Percentiles rank a stretch among this genome's conserved stretches.
phyloP scores from a whole-genome alignment of 2,888 invertebrate species.

The Philonicus albiceps region DNA sequence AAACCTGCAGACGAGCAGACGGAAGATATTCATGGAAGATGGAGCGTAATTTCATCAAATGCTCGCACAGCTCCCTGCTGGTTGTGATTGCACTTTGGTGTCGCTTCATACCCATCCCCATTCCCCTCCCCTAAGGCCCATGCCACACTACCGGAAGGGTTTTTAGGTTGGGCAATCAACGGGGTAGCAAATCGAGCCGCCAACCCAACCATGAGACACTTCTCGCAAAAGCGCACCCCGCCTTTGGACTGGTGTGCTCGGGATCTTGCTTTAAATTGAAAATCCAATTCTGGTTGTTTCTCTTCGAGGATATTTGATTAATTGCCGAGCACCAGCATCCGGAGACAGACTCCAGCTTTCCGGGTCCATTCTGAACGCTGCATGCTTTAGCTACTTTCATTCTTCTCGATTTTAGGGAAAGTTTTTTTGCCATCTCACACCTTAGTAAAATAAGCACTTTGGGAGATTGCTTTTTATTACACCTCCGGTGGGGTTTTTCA shows the following conservation, averaged over 20 bases:
- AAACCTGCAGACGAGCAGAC: background rate
- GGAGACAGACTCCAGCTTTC: background rate
- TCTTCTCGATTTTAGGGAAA: background rate
- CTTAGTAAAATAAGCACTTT: background rate
- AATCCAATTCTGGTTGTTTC: constrained; percentile 13
- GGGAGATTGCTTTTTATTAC: background rate
- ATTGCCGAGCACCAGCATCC: background rate
- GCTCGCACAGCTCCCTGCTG: background rate
- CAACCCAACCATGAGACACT: background rate
- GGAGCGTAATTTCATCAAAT: constrained; percentile 12
- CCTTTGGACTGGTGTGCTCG: background rate
- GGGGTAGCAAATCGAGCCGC: background rate
- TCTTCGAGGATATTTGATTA: constrained; percentile 6
- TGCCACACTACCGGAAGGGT: background rate
- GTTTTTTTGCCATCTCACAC: background rate
- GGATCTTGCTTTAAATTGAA: background rate
- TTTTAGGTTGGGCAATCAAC: background rate
- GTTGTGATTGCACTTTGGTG: background rate
- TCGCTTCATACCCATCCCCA: background rate
- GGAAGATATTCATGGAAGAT: constrained; percentile 4
- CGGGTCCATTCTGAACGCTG: background rate
- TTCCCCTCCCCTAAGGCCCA: background rate
- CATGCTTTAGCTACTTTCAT: background rate
- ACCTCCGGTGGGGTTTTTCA: background rate
- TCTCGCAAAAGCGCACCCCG: background rate